These are phyloP conservation scores for Haemorhous mexicanus DNA, from an alignment of 2,113 vertebrate species.

Conservation along the genomic window DNA sequence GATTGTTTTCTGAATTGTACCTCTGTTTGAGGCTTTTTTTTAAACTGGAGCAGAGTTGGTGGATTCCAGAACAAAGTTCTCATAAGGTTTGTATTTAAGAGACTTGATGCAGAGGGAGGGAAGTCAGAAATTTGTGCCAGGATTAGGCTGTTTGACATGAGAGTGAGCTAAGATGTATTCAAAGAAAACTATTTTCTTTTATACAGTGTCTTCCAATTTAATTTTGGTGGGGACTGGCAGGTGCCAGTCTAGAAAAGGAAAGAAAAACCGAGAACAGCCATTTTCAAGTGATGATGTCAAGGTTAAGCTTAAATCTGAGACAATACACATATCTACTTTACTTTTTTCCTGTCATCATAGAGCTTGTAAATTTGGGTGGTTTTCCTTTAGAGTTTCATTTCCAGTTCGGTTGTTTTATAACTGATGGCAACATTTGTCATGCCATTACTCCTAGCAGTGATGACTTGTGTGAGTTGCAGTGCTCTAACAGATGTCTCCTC, in stretches of 20 bases:
- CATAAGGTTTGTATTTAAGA: background rate
- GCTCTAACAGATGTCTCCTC: background rate
- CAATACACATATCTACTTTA: background rate
- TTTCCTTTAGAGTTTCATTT: background rate
- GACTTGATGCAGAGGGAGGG: background rate
- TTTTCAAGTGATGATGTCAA: background rate
- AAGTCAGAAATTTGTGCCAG: background rate
- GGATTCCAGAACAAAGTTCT: background rate
- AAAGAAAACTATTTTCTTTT: background rate
- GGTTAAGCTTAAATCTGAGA: background rate
- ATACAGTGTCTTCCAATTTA: background rate
- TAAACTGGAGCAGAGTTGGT: background rate
- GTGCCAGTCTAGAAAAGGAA: background rate
- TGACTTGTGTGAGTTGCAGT: background rate
- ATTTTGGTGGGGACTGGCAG: background rate
- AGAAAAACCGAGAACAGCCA: background rate
- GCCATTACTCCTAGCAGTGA: background rate
- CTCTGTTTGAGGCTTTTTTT: background rate
- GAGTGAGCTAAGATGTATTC: background rate
- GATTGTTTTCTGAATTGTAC: rapidly evolving
- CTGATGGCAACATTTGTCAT: background rate
- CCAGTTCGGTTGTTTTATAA: background rate
- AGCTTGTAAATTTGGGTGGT: background rate
- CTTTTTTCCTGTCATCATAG: background rate
- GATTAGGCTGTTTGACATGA: background rate